Evolutionary conservation across 2,797 vertebrate genomes (phyloP), one percentile per base, ranked within the genome.

Genomic region (Pangasius djambal): DNA sequence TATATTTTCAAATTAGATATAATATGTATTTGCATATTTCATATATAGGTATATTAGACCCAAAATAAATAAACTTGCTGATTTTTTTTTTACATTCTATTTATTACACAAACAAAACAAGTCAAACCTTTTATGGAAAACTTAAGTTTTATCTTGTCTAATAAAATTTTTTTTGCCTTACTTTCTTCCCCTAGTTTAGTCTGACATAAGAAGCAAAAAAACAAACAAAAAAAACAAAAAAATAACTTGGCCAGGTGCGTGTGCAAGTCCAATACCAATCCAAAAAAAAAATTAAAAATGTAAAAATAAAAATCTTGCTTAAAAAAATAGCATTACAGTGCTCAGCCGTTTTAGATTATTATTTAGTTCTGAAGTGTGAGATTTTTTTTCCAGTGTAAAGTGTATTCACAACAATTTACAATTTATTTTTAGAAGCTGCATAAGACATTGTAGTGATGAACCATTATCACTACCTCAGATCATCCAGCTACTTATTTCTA

Each of bases 161-260:
- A 25, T 63, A 25, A 5, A 44, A 2, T 40, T 61, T 61, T 61
- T 22, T 63, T 63, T 5, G n/a, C 4, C 13, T 34, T 31, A 34
- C 6, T 69, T 34, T 34, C n/a, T 34, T 69, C 31, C 13, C 4
- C n/a, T 34, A 67, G n/a, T 67, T 31, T 12, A n/a, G 63, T 67
- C 63, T n/a, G 28, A 59, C 15, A 55, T 59, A 22, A 59, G 57
- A 4, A 52, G 50, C 50, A 52, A 52, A 57, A 20, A 57, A 57
- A 16, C 1, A 57, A 57, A 16, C 1, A n/a, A 9, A 28, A 0
- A 65, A 65, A 0, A 0, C n/a, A 0, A 9, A 10, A n/a, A 65
- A 65, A 3, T 44, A 44, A 44, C 40, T 44, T 44, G 40, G 40
- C 40, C 40, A 44, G 5, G 40, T 44, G 40, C 40, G 40, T 44